phyloP scores from a whole-genome alignment of 2,888 invertebrate species.

The Lithophane semibrunnea region DNA sequence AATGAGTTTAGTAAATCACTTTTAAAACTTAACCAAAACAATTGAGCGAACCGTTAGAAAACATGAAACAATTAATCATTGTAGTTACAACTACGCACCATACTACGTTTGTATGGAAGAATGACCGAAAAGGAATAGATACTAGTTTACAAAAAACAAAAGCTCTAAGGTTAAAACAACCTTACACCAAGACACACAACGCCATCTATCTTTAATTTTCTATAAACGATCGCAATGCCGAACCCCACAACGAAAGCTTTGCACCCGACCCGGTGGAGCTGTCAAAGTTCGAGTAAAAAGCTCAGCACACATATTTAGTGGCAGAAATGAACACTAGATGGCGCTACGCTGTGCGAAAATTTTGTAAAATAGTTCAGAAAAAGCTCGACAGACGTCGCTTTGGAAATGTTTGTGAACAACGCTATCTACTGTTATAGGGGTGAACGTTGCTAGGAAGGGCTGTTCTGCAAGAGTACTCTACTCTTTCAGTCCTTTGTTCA shows the following conservation, averaged over 20 bases:
- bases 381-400: conserved; percentile 32
- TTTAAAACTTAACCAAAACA: background rate
- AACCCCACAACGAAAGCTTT: background rate
- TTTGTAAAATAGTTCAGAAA: background rate
- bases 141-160: background rate
- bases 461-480: background rate
- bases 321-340: conserved; percentile 41
- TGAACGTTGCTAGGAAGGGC: background rate
- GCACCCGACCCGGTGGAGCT: background rate
- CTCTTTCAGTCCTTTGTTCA: background rate
- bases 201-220: conserved; percentile 47
- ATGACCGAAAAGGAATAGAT: background rate
- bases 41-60: background rate
- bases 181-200: conserved; percentile 19
- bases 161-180: background rate
- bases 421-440: conserved; percentile 17
- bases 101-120: too few relatives aligned
- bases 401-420: background rate
- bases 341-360: conserved; percentile 16
- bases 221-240: background rate
- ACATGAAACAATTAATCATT: background rate
- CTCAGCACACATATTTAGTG: background rate
- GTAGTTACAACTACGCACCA: too few relatives aligned
- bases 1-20: background rate
- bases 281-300: conserved; percentile 29